Conservation (phyloP, 2,797 vertebrate species). For the Calcarius lapponicus region DNA sequence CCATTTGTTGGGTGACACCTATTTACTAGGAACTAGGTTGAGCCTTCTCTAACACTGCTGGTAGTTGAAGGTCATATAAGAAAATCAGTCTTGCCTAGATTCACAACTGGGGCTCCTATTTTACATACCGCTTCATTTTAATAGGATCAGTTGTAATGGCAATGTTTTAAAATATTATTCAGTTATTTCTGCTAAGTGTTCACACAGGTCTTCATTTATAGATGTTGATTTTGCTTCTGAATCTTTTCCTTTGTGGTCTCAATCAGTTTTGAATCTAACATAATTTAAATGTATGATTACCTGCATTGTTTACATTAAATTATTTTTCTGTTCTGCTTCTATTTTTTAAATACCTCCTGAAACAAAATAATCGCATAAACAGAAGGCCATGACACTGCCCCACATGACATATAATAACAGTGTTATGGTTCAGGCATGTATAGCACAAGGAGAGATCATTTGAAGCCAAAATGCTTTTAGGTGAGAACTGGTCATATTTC, state of each 20-base stretch:
- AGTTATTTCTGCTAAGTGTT: not conserved
- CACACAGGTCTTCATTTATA: not conserved
- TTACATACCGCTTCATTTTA: not conserved
- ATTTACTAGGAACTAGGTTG: slow-evolving; percentile 11
- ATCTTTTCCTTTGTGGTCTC: not conserved
- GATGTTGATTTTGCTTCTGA: not conserved
- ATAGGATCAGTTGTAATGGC: not conserved
- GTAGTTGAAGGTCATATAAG: slow-evolving; percentile 39
- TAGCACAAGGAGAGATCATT: not conserved
- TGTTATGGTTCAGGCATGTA: not conserved
- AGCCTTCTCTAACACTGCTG: not conserved
- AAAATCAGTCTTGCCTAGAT: not conserved
- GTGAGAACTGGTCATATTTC: not conserved
- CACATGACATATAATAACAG: not conserved
- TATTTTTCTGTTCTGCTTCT: not conserved
- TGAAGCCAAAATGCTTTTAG: not conserved
- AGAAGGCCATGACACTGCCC: not conserved
- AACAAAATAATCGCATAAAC: not conserved
- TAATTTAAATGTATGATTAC: not conserved
- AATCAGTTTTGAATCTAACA: not conserved
- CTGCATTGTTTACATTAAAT: not conserved
- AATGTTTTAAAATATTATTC: not conserved
- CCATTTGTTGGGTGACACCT: slow-evolving; percentile 37
- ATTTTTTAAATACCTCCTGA: not conserved
- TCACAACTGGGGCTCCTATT: not conserved